Evolutionary conservation across 2,888 invertebrate genomes (phyloP), one percentile per base, ranked within the genome.

Genomic region (Sarcophaga subvicina): DNA sequence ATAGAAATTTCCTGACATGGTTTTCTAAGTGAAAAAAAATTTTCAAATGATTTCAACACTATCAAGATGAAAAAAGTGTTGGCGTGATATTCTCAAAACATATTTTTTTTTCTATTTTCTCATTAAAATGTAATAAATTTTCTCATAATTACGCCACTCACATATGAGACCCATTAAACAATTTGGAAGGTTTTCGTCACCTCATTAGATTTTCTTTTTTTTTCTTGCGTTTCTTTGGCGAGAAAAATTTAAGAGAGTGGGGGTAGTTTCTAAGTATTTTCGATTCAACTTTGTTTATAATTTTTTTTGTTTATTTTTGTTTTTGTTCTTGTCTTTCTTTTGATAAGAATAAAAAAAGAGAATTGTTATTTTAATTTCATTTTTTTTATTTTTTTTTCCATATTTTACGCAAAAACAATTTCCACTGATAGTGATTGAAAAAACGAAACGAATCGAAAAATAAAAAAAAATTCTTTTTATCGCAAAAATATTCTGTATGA

Each of bases 101-200:
- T 54, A 14, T 17, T 14, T 14, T 11, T 49, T 12, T 14, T 54
- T 54, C 6, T 6, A 0, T 37, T 59, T 12, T 64, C 59, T 71
- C 59, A 72, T 80, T 80, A 72, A 72, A 72, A 47, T 72, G 45
- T 25, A 72, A 73, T 72, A 72, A 72, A 72, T 80, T 72, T 72
- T 10, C 10, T 10, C 14, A 22, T 8, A 78, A 12, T 64, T 17
- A 45, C 71, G 45, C 71, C 59, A 49, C 59, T 72, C 60, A 73
- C 80, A 80, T 47, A 10, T 60, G 66, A 20, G n/a, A 60, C 11
- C n/a, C 59, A 67, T 73, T 60, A 80, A 72, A 67, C 25, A 72
- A 59, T 80, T 80, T 54, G 64, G 37, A 49, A 71, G 14, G 62
- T 71, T 70, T 70, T 79, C 63, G 63, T 63, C 79, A 71, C 37